Conservation (phyloP, 2,113 vertebrate species). For the Dromaius novaehollandiae region DNA sequence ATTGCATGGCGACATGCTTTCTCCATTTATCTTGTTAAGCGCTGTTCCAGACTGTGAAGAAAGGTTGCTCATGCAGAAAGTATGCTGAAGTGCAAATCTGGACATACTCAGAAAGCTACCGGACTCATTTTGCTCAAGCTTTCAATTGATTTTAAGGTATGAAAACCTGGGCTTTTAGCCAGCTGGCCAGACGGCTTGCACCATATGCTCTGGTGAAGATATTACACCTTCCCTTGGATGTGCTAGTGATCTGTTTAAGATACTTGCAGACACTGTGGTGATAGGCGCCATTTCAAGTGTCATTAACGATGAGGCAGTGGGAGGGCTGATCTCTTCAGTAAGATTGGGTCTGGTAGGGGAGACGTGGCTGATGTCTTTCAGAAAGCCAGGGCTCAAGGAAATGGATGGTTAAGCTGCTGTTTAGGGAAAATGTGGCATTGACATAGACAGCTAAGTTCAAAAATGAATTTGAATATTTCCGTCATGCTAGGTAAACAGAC, state of each 20-base stretch:
- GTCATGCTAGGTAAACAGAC: not conserved
- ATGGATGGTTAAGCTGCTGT: not conserved
- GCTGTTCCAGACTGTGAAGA: constrained; percentile 29
- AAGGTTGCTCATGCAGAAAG: constrained; percentile 54
- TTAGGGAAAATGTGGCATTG: not conserved
- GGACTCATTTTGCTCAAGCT: constrained; percentile 46
- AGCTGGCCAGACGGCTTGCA: constrained; percentile 47
- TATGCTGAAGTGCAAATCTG: constrained; percentile 57
- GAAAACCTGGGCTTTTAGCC: constrained; percentile 62
- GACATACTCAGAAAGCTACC: constrained; percentile 36
- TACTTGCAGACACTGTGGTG: not conserved
- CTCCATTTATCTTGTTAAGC: constrained; percentile 44
- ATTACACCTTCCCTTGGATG: constrained; percentile 47
- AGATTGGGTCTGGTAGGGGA: not conserved
- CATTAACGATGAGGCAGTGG: not conserved
- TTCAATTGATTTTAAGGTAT: constrained; percentile 57
- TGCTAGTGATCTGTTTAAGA: constrained; percentile 27
- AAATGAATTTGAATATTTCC: not conserved
- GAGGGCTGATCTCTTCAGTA: not conserved
- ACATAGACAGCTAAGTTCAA: not conserved
- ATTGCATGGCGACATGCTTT: constrained; percentile 36
- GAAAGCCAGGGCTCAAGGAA: not conserved
- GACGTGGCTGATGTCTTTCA: not conserved
- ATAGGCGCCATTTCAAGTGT: not conserved
- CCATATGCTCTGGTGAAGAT: constrained; percentile 62